phyloP scores from a whole-genome alignment of 2,113 vertebrate genomes.

The Cygnus atratus region DNA sequence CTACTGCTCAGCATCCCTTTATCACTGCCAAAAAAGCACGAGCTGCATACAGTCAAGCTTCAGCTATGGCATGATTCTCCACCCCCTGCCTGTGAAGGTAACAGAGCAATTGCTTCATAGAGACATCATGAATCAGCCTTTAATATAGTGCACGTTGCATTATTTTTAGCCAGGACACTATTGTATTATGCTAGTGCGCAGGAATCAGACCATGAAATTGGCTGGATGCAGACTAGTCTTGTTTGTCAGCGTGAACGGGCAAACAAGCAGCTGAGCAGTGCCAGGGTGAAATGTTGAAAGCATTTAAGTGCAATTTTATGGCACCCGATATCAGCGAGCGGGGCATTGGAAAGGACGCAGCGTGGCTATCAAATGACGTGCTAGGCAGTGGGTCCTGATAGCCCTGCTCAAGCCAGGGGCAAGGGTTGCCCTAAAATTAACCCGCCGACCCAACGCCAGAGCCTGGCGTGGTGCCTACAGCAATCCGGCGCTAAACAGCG shows the following conservation, averaged over 20 bases:
- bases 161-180: background rate
- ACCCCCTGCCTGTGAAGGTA: background rate
- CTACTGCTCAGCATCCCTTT: background rate
- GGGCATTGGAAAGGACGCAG: background rate
- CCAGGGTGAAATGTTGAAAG: conserved; percentile 25
- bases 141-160: background rate
- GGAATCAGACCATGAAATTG: conserved; percentile 53
- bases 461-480: background rate
- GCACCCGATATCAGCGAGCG: background rate
- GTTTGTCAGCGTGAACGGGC: conserved; percentile 6
- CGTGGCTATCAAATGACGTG: accelerated
- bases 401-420: background rate
- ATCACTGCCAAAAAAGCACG: accelerated
- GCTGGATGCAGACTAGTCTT: conserved; percentile 2
- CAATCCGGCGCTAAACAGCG: accelerated
- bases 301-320: background rate
- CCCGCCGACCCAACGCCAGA: background rate
- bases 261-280: conserved; percentile 19
- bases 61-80: accelerated
- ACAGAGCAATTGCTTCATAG: background rate
- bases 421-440: background rate
- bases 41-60: accelerated
- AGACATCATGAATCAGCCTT: conserved; percentile 29
- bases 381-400: accelerated
- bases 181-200: background rate